Evolutionary conservation across 2,888 invertebrate species (phyloP), one percentile per base, ranked within the genome.

Genomic region (Dioctria linearis): DNA sequence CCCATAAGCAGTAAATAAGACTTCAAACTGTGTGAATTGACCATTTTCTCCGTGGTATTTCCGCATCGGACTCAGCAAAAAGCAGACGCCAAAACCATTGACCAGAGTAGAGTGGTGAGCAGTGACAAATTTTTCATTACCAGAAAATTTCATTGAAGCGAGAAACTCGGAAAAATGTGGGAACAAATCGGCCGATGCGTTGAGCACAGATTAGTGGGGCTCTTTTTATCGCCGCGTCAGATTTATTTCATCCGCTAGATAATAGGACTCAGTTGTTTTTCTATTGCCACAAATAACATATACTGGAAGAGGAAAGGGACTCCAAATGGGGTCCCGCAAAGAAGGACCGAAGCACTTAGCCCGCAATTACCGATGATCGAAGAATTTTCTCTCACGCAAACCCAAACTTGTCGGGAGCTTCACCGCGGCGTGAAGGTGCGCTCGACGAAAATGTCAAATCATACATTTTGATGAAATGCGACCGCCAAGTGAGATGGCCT

Each of bases 391-490:
- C 73, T 40, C 73, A 73, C 73, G 73, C 73, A 73, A 25, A 73
- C 59, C 59, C 9, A 11, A 13, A 11, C 40, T 2, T 51, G 71
- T 13, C 73, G 43, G 73, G 42, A 59, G 73, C 73, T n/a, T 8
- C 37, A 13, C 4, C 65, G 65, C 49, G 69, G 69, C 69, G 69
- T 69, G 69, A 69, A 54, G 59, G 73, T 51, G 73, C 73, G 54
- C 73, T 25, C 57, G 51, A 49, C 65, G 54, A 78, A 78, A 78
- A 54, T 78, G 78, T 78, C 78, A 78, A 78, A 78, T 78, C 78
- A 78, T 78, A 78, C 78, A 78, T 78, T 78, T 78, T 78, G 78
- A 78, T 78, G 78, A 78, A 78, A 78, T 54, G 66, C 54, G 78
- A 54, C 51, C 66, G 66, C 65, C 78, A 51, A 46, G 63, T 42